Base-by-base conservation (phyloP, 2,113 vertebrate genomes). In the Halcyon senegalensis region DNA sequence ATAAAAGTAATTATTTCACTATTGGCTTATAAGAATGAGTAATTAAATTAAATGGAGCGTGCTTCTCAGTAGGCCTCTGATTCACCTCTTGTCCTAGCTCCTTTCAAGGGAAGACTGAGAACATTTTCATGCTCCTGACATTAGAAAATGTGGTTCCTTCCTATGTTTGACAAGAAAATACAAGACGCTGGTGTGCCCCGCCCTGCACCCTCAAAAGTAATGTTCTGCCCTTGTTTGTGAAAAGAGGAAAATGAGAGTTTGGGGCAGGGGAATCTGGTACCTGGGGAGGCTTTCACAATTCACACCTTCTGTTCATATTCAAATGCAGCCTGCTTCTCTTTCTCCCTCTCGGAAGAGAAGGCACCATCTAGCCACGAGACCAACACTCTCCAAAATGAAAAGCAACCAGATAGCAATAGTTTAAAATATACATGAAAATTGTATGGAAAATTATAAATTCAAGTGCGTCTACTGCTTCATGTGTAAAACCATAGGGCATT, bases 11-110 rank as follows among this genome's bases (percentile, higher is more conserved):
- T 87, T 85, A 92, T 93, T 95, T 95, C 72, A 84, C 20, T 95
- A 70, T 28, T 74, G 76, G 64, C 33, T 92, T 90, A 28, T 82
- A 81, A 64, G 74, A 93, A 85, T 87, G 70, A 96, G 74, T 85
- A 68, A 77, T 63, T 92, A 87, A 69, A 74, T 96, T 85, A 75
- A 35, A 60, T 14, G 55, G 39, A 78, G 30, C 41, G 13, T 2
- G 0, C 84, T 96, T 87, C 66, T 86, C 9, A n/a, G 24, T 51
- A 64, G 17, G 51, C 85, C 10, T 93, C 17, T 6, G 51, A 60
- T 89, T 72, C 39, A 53, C 12, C 11, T 69, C 48, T 58, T 70
- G 27, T 68, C 41, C 77, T 53, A 68, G 11, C 13, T 70, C 51
- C 44, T 81, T 73, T 60, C 48, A 84, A 43, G 35, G 55, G 28